A percentile compares a stretch with the other conserved stretches of the same genome.
phyloP scores from a whole-genome alignment of 2,797 vertebrate species.

The Pipistrellus pygmaeus region DNA sequence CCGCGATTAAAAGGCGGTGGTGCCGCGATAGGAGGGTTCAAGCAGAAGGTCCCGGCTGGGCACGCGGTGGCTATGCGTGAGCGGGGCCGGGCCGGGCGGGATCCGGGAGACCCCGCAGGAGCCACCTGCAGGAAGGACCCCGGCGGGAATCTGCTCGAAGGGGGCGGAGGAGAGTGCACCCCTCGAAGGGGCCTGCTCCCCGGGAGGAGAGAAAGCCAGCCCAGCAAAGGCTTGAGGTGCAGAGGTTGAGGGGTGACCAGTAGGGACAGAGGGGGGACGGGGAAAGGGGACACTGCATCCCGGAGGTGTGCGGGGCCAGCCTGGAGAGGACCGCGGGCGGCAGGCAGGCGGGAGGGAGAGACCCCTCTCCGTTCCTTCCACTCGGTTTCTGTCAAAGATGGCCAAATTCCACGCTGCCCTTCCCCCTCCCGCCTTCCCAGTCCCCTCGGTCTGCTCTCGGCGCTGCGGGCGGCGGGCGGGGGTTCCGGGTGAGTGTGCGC shows the following conservation, averaged over 20 bases:
- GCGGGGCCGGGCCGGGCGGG: constrained; percentile 58
- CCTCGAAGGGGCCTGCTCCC: not conserved
- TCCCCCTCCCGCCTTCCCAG: constrained; percentile 44
- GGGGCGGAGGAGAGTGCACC: not conserved
- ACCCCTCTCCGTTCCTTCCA: constrained; percentile 31
- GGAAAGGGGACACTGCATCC: rapidly evolving
- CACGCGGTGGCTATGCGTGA: not conserved
- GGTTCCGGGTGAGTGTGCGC: not conserved
- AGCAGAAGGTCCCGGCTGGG: not conserved
- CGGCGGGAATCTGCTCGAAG: not conserved
- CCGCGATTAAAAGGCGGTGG: not conserved
- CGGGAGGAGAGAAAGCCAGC: constrained; percentile 1
- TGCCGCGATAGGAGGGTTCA: not conserved
- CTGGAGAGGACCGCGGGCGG: not conserved
- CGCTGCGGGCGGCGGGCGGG: not conserved
- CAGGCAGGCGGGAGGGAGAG: not conserved
- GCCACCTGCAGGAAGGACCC: constrained; percentile 5
- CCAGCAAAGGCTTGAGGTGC: constrained; percentile 67
- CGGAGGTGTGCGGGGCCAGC: constrained; percentile 30
- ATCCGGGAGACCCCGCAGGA: constrained; percentile 42
- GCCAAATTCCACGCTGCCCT: constrained; percentile 67
- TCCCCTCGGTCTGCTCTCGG: not conserved
- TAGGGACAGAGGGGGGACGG: not conserved
- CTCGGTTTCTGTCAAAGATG: constrained; percentile 72
- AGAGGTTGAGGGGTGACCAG: constrained; percentile 59